These are phyloP conservation scores for Gallinago solitaria DNA, from an alignment of 2,797 vertebrate species.

Conservation along the genomic window DNA sequence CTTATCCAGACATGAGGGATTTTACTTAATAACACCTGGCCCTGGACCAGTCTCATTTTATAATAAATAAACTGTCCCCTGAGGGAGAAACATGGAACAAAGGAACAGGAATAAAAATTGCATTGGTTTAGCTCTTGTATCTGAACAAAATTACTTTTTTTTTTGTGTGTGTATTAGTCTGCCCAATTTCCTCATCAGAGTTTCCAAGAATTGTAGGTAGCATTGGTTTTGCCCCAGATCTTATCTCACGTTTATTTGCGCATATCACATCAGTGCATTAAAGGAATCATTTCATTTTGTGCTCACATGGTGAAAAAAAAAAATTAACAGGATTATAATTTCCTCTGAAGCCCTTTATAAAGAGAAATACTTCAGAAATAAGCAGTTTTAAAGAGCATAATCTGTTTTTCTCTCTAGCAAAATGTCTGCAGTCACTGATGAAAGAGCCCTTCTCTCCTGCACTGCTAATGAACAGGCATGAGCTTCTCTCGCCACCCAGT, in stretches of 20 bases:
- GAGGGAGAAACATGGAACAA: background rate
- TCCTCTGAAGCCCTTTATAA: background rate
- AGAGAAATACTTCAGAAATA: conserved; percentile 26
- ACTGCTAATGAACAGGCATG: background rate
- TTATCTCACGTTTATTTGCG: conserved; percentile 4
- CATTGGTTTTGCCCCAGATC: background rate
- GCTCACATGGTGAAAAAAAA: background rate
- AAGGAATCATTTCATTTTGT: conserved; percentile 16
- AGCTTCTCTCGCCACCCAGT: background rate
- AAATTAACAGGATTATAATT: background rate
- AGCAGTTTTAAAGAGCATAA: conserved; percentile 11
- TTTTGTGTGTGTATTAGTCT: background rate
- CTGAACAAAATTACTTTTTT: background rate
- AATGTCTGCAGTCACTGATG: background rate
- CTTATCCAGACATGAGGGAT: background rate
- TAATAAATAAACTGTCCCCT: background rate
- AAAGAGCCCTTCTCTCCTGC: background rate
- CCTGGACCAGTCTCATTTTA: background rate
- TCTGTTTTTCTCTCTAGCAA: conserved; percentile 1
- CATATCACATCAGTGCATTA: background rate
- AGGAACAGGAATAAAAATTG: background rate
- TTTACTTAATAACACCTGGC: background rate
- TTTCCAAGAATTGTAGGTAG: background rate
- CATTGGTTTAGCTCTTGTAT: background rate
- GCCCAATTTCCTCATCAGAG: background rate